phyloP scores from a whole-genome alignment of 1,140 invertebrate species.

The Aphaenogaster floridana region DNA sequence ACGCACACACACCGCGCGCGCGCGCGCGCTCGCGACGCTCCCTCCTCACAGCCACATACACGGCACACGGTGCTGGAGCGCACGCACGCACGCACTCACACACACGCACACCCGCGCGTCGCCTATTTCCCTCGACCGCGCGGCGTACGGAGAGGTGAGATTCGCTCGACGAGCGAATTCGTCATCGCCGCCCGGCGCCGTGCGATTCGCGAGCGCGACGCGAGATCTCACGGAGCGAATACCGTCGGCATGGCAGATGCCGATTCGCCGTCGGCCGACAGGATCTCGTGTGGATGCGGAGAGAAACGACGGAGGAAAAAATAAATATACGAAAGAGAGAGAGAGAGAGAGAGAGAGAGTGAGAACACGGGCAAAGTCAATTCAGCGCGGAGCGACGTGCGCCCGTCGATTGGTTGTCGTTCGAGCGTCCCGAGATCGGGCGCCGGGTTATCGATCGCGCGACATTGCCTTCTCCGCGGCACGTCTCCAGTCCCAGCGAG shows the following conservation, averaged over 20 bases:
- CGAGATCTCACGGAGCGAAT: not conserved
- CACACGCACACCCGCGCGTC: not conserved
- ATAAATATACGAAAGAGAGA: not conserved
- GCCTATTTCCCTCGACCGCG: not conserved
- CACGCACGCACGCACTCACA: not conserved
- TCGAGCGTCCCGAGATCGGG: constrained; percentile 61
- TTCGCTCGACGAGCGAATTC: not conserved
- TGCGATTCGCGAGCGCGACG: not conserved
- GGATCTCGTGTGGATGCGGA: not conserved
- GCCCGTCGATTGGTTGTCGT: not conserved
- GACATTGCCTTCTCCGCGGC: constrained; percentile 37
- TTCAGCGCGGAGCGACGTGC: not conserved
- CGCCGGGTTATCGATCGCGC: constrained; percentile 72
- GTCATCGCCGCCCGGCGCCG: constrained; percentile 10
- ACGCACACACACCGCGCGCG: not conserved
- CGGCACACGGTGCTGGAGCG: not conserved
- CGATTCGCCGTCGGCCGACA: not conserved
- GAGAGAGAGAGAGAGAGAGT: not conserved
- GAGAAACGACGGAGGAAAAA: not conserved
- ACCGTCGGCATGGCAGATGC: constrained; percentile 27
- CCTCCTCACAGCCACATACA: not conserved
- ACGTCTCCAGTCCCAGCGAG: not conserved
- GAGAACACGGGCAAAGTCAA: not conserved
- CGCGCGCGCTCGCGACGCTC: not conserved
- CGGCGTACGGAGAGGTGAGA: not conserved